Conservation (phyloP, 1,140 invertebrate species). For the Nasonia vitripennis region DNA sequence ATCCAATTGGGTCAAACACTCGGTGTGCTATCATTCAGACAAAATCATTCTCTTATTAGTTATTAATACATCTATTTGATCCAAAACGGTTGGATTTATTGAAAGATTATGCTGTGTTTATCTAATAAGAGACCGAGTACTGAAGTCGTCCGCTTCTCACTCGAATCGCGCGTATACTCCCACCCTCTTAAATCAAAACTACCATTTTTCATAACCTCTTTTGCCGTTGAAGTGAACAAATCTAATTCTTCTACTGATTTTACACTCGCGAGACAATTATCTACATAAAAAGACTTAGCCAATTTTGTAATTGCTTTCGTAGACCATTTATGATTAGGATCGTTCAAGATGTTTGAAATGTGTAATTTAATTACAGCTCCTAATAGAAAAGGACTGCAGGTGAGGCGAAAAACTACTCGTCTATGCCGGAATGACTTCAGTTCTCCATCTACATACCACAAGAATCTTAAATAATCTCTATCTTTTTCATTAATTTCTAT, state of each 20-base stretch:
- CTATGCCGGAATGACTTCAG: constrained; percentile 34
- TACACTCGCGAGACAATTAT: constrained; percentile 57
- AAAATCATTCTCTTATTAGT: constrained; percentile 50
- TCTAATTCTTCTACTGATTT: constrained; percentile 52
- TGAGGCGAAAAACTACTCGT: constrained; percentile 44
- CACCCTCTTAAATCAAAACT: constrained; percentile 62
- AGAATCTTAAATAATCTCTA: constrained; percentile 22
- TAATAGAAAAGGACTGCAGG: constrained; percentile 58
- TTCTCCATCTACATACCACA: constrained; percentile 54
- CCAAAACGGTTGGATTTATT: constrained; percentile 23
- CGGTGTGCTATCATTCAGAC: constrained; percentile 54
- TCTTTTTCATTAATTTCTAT: constrained; percentile 46
- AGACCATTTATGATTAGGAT: not conserved
- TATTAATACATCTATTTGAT: not conserved
- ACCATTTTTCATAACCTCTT: constrained; percentile 52
- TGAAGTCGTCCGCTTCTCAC: constrained; percentile 12
- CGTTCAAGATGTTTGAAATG: not conserved
- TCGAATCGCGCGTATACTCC: constrained; percentile 49
- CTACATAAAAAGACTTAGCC: constrained; percentile 46
- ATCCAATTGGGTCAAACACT: constrained; percentile 65
- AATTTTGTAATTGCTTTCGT: constrained; percentile 36
- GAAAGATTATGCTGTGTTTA: constrained; percentile 51
- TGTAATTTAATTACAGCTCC: constrained; percentile 46
- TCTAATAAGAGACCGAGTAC: constrained; percentile 59
- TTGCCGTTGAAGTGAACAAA: constrained; percentile 50